Evolutionary conservation across 2,113 vertebrate genomes (phyloP).

Genomic region (Notiomystis cincta): DNA sequence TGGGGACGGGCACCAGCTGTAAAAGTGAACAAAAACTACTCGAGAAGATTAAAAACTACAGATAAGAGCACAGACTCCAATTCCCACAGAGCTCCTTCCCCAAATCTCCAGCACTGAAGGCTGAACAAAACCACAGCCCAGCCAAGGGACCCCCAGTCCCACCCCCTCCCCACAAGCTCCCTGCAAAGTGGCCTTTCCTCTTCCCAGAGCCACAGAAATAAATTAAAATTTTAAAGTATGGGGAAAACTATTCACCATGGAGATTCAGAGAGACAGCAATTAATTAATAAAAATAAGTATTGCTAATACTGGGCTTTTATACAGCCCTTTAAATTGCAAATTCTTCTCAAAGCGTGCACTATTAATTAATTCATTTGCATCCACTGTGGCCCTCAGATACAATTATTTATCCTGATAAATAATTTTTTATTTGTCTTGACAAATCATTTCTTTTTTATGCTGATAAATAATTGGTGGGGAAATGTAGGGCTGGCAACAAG

Average conservation of each 20-base stretch:
- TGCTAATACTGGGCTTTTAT: slow-evolving; percentile 1
- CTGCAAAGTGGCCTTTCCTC: background rate
- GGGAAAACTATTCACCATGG: slow-evolving; percentile 21
- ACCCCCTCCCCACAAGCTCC: background rate
- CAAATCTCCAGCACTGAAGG: rapidly evolving
- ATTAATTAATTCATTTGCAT: slow-evolving; percentile 45
- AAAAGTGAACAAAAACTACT: background rate
- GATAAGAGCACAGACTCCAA: background rate
- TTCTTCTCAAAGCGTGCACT: background rate
- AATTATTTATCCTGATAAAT: slow-evolving; percentile 32
- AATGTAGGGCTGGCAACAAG: background rate
- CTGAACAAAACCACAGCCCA: background rate
- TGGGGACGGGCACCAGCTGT: background rate
- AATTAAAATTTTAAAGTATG: background rate
- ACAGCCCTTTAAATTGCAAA: slow-evolving; percentile 52
- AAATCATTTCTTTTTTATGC: background rate
- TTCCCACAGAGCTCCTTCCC: background rate
- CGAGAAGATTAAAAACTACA: background rate
- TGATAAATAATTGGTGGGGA: background rate
- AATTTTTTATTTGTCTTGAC: slow-evolving; percentile 5
- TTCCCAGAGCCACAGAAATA: background rate
- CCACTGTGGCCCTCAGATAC: background rate
- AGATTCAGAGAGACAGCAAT: slow-evolving; percentile 7
- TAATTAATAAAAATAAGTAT: slow-evolving; percentile 60
- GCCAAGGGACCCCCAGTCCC: background rate